phyloP scores from a whole-genome alignment of 2,113 vertebrate species.

The Motacilla tschutschensis region DNA sequence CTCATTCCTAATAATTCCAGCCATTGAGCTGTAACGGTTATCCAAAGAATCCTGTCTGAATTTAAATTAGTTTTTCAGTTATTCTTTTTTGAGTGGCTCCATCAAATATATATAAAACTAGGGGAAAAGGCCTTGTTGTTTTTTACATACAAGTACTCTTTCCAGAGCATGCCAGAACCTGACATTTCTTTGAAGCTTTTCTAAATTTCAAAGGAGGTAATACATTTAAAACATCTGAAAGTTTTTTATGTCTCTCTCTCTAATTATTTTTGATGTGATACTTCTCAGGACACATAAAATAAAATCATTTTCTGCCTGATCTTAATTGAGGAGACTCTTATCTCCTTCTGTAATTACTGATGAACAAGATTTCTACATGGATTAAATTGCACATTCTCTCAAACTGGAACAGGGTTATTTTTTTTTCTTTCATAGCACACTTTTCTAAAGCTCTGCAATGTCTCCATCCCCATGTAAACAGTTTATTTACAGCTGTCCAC shows the following conservation, averaged over 20 bases:
- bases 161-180: not conserved
- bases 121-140: slow-evolving; percentile 22
- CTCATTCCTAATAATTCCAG: not conserved
- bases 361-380: slow-evolving; percentile 22
- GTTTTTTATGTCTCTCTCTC: not conserved
- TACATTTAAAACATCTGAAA: slow-evolving; percentile 20
- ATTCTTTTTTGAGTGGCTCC: slow-evolving; percentile 4
- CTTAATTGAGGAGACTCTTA: slow-evolving; percentile 43
- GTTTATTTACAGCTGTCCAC: slow-evolving; percentile 3
- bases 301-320: slow-evolving; percentile 18
- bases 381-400: slow-evolving; percentile 6
- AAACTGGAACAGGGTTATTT: not conserved
- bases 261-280: slow-evolving; percentile 43
- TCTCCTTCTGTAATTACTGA: slow-evolving; percentile 49
- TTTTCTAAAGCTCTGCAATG: not conserved
- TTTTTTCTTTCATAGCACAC: not conserved
- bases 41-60: not conserved
- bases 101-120: slow-evolving; percentile 25
- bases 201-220: slow-evolving; percentile 40
- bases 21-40: not conserved
- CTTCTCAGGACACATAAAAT: slow-evolving; percentile 38
- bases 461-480: not conserved
- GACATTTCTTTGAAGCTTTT: slow-evolving; percentile 53
- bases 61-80: slow-evolving; percentile 20
- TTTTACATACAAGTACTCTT: not conserved